Percentiles rank a stretch among this genome's conserved stretches.
Conservation (phyloP, 2,797 vertebrate species). For the Falco naumanni region DNA sequence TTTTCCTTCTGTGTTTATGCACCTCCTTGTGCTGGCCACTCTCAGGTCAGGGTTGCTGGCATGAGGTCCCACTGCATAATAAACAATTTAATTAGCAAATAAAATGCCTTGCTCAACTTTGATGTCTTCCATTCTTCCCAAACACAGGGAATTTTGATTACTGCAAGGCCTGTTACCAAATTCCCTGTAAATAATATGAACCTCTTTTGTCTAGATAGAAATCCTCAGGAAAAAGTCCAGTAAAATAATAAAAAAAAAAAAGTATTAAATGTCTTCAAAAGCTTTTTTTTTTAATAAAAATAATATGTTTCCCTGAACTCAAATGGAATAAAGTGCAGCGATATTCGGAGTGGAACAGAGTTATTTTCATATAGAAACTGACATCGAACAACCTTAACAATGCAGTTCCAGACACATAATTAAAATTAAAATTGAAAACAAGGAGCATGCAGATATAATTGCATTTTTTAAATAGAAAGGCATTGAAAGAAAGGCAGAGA, state of each 20-base stretch:
- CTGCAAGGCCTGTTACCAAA: neutral
- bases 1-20: neutral
- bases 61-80: neutral
- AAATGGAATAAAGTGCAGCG: neutral
- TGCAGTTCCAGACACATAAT: slow-evolving; percentile 16
- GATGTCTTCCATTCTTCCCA: neutral
- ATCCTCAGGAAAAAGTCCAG: neutral
- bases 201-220: neutral
- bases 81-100: neutral
- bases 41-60: neutral
- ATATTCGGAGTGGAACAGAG: neutral
- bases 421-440: slow-evolving; percentile 54
- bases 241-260: neutral
- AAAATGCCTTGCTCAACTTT: neutral
- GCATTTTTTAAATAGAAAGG: slow-evolving; percentile 30
- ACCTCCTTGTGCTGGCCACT: neutral
- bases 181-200: neutral
- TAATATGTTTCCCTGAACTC: neutral
- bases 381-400: slow-evolving; percentile 9
- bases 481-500: neutral
- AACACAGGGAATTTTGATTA: neutral
- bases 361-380: slow-evolving; percentile 6
- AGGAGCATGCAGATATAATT: slow-evolving; percentile 50
- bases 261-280: neutral
- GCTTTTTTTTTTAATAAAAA: neutral